Evolutionary conservation across 2,113 vertebrate species (phyloP), one percentile per base, ranked within the genome.

Genomic region (Antechinus flavipes): DNA sequence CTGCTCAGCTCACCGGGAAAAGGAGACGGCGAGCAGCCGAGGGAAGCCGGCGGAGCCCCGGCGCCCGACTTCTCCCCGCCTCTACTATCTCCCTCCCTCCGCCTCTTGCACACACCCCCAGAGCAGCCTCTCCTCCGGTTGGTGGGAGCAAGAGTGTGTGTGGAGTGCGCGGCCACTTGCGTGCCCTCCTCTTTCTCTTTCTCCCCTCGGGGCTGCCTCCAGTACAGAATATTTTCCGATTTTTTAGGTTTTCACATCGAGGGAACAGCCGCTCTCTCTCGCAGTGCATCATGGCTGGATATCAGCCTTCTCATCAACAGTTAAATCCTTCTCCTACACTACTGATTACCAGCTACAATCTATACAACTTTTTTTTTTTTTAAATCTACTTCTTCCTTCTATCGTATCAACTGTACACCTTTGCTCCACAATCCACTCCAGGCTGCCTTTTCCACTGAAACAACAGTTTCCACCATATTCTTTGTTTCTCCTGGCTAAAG

Each of bases 261-360:
- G 35, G 5, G 61, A 76, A 95, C 95, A 68, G 55, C 93, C 46
- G 26, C 35, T 2, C 49, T 50, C 89, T 95, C 96, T 97, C 94
- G 98, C 97, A 98, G 95, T 97, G 97, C 97, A 96, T 96, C 58
- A 91, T 8, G 95, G 97, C 97, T 92, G 93, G 22, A 95, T 95
- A 97, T 97, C 96, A 95, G 95, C 95, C 94, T 96, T 93, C 92
- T 95, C 96, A 53, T 96, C 91, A 49, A 94, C 97, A 47, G 91
- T 95, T n/a, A 92, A 96, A 96, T 94, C 92, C 97, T 68, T 91
- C 97, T 68, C 91, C 94, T 89, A 58, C 93, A 92, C 91, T 92
- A 9, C 0, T 2, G 52, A 19, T 47, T 8, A 22, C 95, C 52
- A 55, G 76, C 91, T 50, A 47, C 94, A 47, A 84, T 55, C 2